A percentile compares a stretch with the other conserved stretches of the same genome.
These are phyloP conservation scores for Chrysocyon brachyurus DNA, from an alignment of 2,797 vertebrate species.

Conservation along the genomic window DNA sequence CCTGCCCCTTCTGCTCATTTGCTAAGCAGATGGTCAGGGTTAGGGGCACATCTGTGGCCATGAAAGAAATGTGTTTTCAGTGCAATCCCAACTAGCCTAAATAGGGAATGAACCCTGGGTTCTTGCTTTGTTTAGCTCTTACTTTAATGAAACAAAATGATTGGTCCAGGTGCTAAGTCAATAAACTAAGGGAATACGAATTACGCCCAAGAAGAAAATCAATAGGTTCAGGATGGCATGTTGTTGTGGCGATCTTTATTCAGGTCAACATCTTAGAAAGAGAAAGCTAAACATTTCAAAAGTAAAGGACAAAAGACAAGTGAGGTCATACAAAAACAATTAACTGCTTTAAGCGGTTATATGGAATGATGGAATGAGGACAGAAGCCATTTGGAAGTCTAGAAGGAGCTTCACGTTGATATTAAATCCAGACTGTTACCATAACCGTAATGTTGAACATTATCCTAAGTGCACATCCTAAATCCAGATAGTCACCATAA, in stretches of 20 bases:
- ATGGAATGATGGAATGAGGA: background rate
- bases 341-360: background rate
- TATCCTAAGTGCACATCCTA: background rate
- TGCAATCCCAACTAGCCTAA: background rate
- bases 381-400: background rate
- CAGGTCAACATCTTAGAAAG: background rate
- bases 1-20: constrained; percentile 4
- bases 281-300: constrained; percentile 36
- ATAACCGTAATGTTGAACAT: background rate
- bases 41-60: background rate
- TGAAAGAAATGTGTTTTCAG: background rate
- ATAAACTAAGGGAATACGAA: constrained; percentile 19
- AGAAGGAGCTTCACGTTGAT: background rate
- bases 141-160: constrained; percentile 43
- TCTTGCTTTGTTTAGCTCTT: background rate
- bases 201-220: constrained; percentile 35
- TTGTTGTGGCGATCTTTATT: constrained; percentile 20
- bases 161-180: background rate
- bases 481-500: background rate
- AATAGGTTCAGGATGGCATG: background rate
- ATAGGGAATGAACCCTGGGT: constrained; percentile 12
- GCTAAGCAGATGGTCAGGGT: constrained; percentile 38
- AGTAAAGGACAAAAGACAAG: constrained; percentile 31
- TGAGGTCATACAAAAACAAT: background rate
- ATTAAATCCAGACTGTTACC: background rate